Percentiles rank a stretch among this genome's conserved stretches.
These are phyloP conservation scores for Parasteatoda tepidariorum DNA, from an alignment of 1,140 invertebrate genomes.

Conservation along the genomic window DNA sequence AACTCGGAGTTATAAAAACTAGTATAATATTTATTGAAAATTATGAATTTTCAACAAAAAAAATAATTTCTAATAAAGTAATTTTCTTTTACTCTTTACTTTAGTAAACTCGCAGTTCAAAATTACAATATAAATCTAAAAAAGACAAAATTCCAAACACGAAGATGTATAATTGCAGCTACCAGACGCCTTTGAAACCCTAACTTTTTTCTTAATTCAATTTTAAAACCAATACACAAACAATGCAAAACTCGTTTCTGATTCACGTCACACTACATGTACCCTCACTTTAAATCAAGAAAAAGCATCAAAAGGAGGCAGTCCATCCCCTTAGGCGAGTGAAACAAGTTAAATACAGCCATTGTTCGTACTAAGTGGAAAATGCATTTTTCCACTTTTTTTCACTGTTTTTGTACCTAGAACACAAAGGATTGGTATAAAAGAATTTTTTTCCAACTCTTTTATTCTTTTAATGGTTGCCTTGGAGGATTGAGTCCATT, in stretches of 20 bases:
- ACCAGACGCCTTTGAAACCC: background rate
- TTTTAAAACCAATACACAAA: background rate
- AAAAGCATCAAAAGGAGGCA: slow-evolving; percentile 2
- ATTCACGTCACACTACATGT: background rate
- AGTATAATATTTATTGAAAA: too few relatives aligned
- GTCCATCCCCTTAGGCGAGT: slow-evolving; percentile 35
- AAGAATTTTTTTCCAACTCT: background rate
- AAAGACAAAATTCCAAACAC: background rate
- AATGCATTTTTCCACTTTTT: slow-evolving; percentile 37
- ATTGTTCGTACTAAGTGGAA: slow-evolving; percentile 54
- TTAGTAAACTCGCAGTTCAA: background rate
- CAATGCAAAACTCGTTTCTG: background rate
- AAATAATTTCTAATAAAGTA: background rate
- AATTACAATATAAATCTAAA: background rate
- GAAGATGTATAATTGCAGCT: background rate
- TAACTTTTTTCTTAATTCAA: background rate
- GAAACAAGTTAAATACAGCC: slow-evolving; percentile 43
- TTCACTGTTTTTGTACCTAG: slow-evolving; percentile 10
- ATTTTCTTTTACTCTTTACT: background rate
- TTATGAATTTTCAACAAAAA: background rate
- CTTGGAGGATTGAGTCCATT: slow-evolving; percentile 54
- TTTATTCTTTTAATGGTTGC: slow-evolving; percentile 40
- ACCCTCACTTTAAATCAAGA: background rate
- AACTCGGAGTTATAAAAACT: too few relatives aligned
- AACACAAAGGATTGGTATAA: background rate